A percentile compares a stretch with the other conserved stretches of the same genome.
Evolutionary conservation across 1,140 invertebrate species (phyloP).

Genomic region (Berghia stephanieae): DNA sequence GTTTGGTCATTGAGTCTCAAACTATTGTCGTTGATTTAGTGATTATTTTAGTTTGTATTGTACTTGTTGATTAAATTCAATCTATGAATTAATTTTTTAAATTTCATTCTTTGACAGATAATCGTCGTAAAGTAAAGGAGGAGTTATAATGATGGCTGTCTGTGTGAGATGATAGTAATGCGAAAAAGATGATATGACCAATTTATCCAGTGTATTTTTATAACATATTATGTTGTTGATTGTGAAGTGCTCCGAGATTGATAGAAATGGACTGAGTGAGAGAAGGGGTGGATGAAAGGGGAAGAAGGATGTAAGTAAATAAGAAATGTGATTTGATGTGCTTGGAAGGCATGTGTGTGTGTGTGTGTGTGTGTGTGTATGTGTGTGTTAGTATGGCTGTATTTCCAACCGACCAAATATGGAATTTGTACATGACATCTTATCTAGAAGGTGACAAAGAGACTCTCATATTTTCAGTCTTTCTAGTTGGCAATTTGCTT

Average conservation of each 20-base stretch:
- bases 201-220: not conserved
- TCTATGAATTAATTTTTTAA: too few species aligned
- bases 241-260: not conserved
- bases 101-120: too few species aligned
- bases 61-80: too few species aligned
- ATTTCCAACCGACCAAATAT: not conserved
- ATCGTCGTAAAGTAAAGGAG: too few species aligned
- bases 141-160: too few species aligned
- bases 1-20: too few species aligned
- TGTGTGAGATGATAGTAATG: not conserved
- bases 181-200: not conserved
- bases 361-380: slow-evolving; percentile 1
- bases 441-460: not conserved
- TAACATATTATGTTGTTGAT: not conserved
- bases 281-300: not conserved
- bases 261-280: not conserved
- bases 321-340: not conserved
- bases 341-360: not conserved
- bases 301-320: not conserved
- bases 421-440: not conserved
- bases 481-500: not conserved
- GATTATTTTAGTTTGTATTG: too few species aligned
- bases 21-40: too few species aligned
- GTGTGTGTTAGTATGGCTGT: not conserved
- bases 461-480: not conserved